Percentiles rank a stretch among this genome's conserved stretches.
phyloP scores from a whole-genome alignment of 2,888 invertebrate species.

The Abrostola tripartita region DNA sequence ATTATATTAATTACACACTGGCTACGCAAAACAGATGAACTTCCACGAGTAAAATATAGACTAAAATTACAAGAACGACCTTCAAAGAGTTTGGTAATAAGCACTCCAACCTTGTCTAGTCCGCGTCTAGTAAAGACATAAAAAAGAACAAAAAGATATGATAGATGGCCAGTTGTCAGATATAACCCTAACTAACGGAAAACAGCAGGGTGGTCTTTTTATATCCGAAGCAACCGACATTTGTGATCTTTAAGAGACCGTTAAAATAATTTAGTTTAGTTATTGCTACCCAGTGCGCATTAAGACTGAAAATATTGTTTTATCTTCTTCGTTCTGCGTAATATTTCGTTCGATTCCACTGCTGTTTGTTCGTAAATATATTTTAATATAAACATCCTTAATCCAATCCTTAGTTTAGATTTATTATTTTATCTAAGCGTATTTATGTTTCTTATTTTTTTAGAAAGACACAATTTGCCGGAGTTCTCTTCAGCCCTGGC shows the following conservation, averaged over 20 bases:
- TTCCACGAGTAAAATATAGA: too few relatives aligned
- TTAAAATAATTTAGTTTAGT: constrained; percentile 32
- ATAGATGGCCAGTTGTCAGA: too few relatives aligned
- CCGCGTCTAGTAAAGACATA: too few relatives aligned
- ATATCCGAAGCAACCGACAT: constrained; percentile 15
- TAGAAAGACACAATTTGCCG: constrained; percentile 10
- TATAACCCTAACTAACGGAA: too few relatives aligned
- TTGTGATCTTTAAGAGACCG: constrained; percentile 20
- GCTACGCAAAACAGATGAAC: too few relatives aligned
- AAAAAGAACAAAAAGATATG: too few relatives aligned
- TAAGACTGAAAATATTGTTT: constrained; percentile 21
- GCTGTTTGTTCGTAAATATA: constrained; percentile 35
- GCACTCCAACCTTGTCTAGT: too few relatives aligned
- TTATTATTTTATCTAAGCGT: constrained; percentile 24
- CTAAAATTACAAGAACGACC: too few relatives aligned
- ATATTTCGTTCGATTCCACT: constrained; percentile 21
- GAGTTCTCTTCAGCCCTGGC: constrained; percentile 18
- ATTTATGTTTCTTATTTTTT: constrained; percentile 15
- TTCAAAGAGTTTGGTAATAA: too few relatives aligned
- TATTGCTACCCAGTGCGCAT: constrained; percentile 21
- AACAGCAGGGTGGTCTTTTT: not conserved
- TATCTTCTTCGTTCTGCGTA: constrained; percentile 7
- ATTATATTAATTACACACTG: too few relatives aligned
- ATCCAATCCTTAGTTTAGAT: constrained; percentile 20
- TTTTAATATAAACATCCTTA: constrained; percentile 43